Conservation (phyloP, 2,113 vertebrate species). For the Silurus asotus region DNA sequence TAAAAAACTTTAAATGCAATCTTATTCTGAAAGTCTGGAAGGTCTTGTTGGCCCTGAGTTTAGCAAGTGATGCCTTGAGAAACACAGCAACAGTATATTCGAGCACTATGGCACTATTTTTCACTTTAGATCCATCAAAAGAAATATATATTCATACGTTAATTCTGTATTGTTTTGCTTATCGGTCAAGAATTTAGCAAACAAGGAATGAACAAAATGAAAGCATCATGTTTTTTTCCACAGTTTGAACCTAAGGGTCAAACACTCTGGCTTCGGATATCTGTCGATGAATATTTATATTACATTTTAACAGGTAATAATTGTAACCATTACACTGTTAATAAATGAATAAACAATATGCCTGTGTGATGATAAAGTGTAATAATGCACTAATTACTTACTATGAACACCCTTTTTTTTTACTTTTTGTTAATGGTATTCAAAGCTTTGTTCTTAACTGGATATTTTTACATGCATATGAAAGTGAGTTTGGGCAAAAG, state of each 20-base stretch:
- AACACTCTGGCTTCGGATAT: background rate
- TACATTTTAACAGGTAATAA: background rate
- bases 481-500: background rate
- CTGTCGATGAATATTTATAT: background rate
- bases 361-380: background rate
- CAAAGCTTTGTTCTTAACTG: background rate
- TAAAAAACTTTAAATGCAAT: background rate
- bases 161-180: background rate
- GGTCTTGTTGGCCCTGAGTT: background rate
- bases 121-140: background rate
- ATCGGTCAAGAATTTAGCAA: background rate
- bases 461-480: background rate
- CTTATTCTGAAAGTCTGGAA: background rate
- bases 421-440: background rate
- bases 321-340: background rate
- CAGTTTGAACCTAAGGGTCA: background rate
- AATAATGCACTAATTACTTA: background rate
- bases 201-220: background rate
- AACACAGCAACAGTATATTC: too few species aligned
- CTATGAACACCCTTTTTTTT: background rate
- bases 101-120: background rate
- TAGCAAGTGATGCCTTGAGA: background rate
- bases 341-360: background rate
- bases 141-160: too few species aligned
- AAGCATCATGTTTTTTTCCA: background rate